phyloP scores from a whole-genome alignment of 1,140 invertebrate genomes.

The Branchinecta lynchi region DNA sequence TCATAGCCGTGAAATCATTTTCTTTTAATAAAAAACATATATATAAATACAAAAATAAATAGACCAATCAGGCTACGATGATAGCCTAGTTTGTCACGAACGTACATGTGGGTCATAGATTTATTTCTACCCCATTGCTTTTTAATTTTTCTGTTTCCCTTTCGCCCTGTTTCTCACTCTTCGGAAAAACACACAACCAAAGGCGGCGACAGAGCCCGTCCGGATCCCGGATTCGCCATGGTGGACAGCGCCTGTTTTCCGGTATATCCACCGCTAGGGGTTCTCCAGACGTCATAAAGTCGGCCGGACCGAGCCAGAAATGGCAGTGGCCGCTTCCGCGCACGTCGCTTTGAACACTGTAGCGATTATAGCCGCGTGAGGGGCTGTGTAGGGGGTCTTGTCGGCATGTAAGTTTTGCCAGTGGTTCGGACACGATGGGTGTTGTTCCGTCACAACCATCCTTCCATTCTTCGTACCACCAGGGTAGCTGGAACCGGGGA shows the following conservation, averaged over 20 bases:
- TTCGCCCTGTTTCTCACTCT: neutral
- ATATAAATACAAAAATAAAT: no score
- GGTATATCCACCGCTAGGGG: neutral
- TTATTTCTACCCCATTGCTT: no score
- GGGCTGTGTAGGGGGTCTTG: neutral
- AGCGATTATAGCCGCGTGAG: neutral
- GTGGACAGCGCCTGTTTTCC: neutral
- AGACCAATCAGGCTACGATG: no score
- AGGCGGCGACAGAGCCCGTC: neutral
- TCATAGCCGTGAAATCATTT: no score
- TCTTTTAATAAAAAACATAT: no score
- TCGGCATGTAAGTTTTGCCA: neutral
- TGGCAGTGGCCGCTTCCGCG: neutral
- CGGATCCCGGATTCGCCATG: conserved; percentile 1
- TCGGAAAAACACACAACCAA: neutral
- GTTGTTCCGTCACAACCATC: neutral
- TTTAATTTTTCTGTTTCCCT: no score
- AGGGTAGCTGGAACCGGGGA: neutral
- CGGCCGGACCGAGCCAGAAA: neutral
- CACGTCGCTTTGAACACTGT: neutral
- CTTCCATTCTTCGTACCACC: neutral
- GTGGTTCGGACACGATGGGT: neutral
- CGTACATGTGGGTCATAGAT: no score
- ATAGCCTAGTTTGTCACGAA: no score
- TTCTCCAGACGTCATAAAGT: neutral